phyloP scores from a whole-genome alignment of 64 coral and sea anemone species.

The Pocillopora verrucosa region DNA sequence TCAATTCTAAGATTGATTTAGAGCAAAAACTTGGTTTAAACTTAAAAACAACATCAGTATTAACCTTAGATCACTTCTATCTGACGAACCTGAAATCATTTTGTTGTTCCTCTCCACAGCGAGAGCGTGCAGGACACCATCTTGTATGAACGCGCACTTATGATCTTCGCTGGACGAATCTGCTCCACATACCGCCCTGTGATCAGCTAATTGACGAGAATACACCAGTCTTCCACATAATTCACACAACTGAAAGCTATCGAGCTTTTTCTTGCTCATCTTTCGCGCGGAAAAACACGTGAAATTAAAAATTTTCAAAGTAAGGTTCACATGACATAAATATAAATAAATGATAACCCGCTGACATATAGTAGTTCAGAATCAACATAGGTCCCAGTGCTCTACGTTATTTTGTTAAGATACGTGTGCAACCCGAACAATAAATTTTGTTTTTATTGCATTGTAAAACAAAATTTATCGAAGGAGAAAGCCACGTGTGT shows the following conservation, averaged over 20 bases:
- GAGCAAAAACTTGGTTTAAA: background rate
- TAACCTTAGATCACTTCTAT: background rate
- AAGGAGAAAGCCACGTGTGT: too few relatives aligned
- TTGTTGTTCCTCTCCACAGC: conserved; percentile 25
- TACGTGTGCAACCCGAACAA: too few relatives aligned
- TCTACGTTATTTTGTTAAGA: background rate
- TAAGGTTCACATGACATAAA: background rate
- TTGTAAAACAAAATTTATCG: too few relatives aligned
- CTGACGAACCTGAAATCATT: background rate
- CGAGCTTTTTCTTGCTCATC: conserved; percentile 57
- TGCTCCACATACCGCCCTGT: conserved; percentile 55
- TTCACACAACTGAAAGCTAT: conserved; percentile 69
- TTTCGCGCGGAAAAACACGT: background rate
- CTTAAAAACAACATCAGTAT: too few relatives aligned
- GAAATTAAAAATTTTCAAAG: background rate
- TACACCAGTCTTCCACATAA: conserved; percentile 60
- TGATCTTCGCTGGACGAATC: background rate
- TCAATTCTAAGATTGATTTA: too few relatives aligned
- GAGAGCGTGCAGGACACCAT: conserved; percentile 28
- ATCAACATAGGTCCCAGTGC: background rate
- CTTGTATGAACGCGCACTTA: conserved; percentile 60
- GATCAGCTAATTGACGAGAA: conserved; percentile 48
- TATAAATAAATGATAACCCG: background rate
- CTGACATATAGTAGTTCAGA: background rate
- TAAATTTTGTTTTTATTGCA: too few relatives aligned